Percentiles rank a stretch among this genome's conserved stretches.
phyloP scores from a whole-genome alignment of 2,797 vertebrate genomes.

The Acrossocheilus fasciatus region DNA sequence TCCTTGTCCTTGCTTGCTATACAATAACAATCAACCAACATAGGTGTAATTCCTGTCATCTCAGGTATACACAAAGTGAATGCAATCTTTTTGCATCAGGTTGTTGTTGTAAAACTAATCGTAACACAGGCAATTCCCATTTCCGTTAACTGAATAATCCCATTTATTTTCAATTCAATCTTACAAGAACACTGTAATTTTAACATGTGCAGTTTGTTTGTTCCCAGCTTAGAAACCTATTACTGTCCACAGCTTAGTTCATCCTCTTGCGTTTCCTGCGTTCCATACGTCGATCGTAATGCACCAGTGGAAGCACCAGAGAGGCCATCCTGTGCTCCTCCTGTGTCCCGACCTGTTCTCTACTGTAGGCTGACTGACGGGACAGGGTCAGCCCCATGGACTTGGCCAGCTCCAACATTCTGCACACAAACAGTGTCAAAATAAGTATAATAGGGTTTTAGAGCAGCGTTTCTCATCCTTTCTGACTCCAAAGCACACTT shows the following conservation, averaged over 20 bases:
- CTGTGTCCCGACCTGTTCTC: background rate
- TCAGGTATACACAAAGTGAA: background rate
- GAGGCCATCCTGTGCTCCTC: constrained; percentile 81
- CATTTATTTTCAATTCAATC: constrained; percentile 2
- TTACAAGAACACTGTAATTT: background rate
- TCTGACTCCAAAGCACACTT: background rate
- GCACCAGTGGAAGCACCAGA: constrained; percentile 84
- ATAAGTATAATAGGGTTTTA: background rate
- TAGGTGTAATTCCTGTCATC: background rate
- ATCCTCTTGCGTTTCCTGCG: constrained; percentile 83
- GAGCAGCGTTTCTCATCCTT: background rate
- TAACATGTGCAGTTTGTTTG: background rate
- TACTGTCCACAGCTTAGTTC: constrained; percentile 1
- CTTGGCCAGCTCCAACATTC: constrained; percentile 90
- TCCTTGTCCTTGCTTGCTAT: background rate
- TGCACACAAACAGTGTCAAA: constrained; percentile 65
- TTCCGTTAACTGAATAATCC: background rate
- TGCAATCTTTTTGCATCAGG: background rate
- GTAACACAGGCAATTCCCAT: background rate
- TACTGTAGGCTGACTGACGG: constrained; percentile 67
- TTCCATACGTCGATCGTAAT: constrained; percentile 67
- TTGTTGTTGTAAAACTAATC: constrained; percentile 4
- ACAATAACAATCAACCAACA: background rate
- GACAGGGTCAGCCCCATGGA: constrained; percentile 87
- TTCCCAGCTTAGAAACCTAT: background rate